These are phyloP conservation scores for Gryllus bimaculatus DNA, from an alignment of 1,140 invertebrate species.

Conservation along the genomic window DNA sequence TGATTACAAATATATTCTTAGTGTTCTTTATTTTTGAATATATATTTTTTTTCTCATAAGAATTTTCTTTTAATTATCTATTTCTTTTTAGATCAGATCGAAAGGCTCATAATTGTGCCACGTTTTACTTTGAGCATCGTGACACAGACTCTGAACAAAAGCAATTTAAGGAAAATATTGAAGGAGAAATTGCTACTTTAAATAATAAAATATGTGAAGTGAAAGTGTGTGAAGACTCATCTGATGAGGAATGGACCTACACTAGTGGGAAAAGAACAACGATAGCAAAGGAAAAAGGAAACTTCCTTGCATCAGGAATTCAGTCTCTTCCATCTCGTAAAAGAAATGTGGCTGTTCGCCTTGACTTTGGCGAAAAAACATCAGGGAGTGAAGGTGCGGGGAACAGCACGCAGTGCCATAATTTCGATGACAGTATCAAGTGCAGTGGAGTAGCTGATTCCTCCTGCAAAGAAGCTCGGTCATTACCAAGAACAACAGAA, in stretches of 20 bases:
- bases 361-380: constrained; percentile 13
- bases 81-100: constrained; percentile 46
- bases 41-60: neutral
- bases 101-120: constrained; percentile 67
- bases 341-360: neutral
- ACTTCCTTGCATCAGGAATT: neutral
- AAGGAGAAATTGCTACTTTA: constrained; percentile 33
- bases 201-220: neutral
- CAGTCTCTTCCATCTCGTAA: neutral
- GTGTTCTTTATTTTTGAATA: neutral
- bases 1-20: no score
- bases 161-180: constrained; percentile 27
- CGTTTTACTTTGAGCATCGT: constrained; percentile 72
- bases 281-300: constrained; percentile 20
- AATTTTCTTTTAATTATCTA: neutral
- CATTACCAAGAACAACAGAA: neutral
- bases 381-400: neutral
- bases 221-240: constrained; percentile 39
- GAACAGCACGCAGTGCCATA: neutral
- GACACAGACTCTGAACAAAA: constrained; percentile 58
- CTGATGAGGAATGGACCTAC: constrained; percentile 64
- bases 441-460: neutral
- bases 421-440: neutral
- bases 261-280: constrained; percentile 35
- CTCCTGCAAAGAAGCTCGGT: neutral